Percentiles rank a stretch among this genome's conserved stretches.
phyloP scores from a whole-genome alignment of 1,140 invertebrate species.

The Drosophila pruinosa region DNA sequence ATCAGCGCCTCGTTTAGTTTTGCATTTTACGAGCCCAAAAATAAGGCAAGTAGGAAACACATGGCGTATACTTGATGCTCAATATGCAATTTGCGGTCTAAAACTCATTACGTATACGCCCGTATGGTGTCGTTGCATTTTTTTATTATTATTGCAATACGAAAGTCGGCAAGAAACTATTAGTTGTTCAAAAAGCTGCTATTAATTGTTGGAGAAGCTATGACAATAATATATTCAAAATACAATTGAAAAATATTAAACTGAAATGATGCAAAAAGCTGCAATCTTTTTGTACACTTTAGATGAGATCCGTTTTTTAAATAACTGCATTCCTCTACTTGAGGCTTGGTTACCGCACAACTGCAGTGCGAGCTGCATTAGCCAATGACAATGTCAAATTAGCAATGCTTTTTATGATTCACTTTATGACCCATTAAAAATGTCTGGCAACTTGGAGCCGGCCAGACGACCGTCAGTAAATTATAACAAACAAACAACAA shows the following conservation, averaged over 20 bases:
- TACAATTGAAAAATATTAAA: no score
- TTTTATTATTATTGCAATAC: conserved; percentile 51
- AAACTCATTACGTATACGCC: conserved; percentile 18
- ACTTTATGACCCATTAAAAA: conserved; percentile 16
- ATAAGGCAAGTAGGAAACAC: not conserved
- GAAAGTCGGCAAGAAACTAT: not conserved
- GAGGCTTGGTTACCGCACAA: not conserved
- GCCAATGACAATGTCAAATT: not conserved
- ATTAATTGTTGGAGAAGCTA: no score
- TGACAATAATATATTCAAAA: no score
- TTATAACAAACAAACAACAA: not conserved
- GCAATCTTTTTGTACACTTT: no score
- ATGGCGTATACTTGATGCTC: conserved; percentile 31
- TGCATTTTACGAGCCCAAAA: conserved; percentile 6
- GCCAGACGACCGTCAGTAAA: not conserved
- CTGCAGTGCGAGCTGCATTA: not conserved
- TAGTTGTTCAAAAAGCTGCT: not conserved
- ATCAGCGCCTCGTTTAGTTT: conserved; percentile 11
- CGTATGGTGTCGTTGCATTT: conserved; percentile 52
- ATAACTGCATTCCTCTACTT: conserved; percentile 8
- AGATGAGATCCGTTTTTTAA: no score
- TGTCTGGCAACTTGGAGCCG: not conserved
- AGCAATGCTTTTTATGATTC: not conserved
- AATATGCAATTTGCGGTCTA: conserved; percentile 13
- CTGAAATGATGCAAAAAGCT: no score